Percentiles rank a stretch among this genome's conserved stretches.
These are phyloP conservation scores for Acanthornis magna DNA, from an alignment of 2,797 vertebrate species.

Conservation along the genomic window DNA sequence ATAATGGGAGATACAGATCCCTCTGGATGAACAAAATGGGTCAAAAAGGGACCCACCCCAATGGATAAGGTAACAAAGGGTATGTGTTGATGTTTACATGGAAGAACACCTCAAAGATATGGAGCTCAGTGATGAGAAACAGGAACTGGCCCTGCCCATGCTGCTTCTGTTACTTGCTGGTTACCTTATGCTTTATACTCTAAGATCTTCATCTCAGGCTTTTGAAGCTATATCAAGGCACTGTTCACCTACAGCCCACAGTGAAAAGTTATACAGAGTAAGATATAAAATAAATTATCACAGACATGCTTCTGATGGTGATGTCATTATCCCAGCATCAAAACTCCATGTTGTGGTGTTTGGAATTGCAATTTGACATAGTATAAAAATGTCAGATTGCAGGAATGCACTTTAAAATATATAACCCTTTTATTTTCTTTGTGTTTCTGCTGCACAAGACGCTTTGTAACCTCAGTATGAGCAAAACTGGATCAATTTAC, in stretches of 20 bases:
- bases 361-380: not conserved
- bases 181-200: not conserved
- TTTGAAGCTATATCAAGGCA: not conserved
- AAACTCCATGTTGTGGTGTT: not conserved
- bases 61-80: not conserved
- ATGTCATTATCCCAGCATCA: not conserved
- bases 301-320: not conserved
- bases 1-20: not conserved
- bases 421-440: not conserved
- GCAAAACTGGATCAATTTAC: not conserved
- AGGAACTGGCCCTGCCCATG: no score
- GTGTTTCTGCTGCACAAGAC: not conserved
- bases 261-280: not conserved
- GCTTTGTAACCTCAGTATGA: not conserved
- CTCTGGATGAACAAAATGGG: not conserved
- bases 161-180: not conserved
- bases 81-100: accelerated
- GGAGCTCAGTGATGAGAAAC: not conserved
- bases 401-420: not conserved
- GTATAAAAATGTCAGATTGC: not conserved
- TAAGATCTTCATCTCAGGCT: not conserved
- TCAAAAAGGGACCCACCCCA: not conserved
- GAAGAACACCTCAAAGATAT: not conserved
- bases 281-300: not conserved
- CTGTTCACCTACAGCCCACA: not conserved